Conservation (phyloP, 2,113 vertebrate genomes). For the Apus apus region DNA sequence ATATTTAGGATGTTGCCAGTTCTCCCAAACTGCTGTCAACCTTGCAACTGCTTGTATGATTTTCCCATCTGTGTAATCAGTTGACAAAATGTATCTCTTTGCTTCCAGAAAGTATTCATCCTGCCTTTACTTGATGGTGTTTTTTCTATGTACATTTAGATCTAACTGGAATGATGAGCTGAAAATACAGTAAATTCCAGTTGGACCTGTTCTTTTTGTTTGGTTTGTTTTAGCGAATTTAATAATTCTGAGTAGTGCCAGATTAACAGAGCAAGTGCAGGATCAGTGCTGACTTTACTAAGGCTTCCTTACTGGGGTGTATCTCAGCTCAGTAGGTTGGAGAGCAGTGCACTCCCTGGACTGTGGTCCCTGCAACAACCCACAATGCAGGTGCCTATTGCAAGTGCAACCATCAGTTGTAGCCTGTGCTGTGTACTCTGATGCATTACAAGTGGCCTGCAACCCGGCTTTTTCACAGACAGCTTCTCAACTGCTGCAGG, state of each 20-base stretch:
- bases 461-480: background rate
- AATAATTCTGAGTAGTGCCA: background rate
- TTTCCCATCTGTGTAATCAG: constrained; percentile 12
- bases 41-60: background rate
- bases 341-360: accelerated
- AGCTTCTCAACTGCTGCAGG: accelerated
- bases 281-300: background rate
- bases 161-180: background rate
- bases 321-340: background rate
- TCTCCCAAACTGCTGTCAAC: constrained; percentile 28
- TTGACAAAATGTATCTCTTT: background rate
- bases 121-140: background rate
- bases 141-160: background rate
- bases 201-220: background rate
- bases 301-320: background rate
- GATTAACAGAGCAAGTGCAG: background rate
- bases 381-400: background rate
- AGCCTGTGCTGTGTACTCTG: background rate
- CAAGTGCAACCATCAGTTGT: background rate
- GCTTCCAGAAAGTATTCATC: background rate
- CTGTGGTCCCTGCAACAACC: background rate
- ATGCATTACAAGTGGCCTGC: background rate
- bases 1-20: constrained; percentile 12
- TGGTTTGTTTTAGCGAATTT: background rate
- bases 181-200: background rate